Percentiles rank a stretch among this genome's conserved stretches.
Evolutionary conservation across 2,113 vertebrate species (phyloP).

Genomic region (Carassius auratus): DNA sequence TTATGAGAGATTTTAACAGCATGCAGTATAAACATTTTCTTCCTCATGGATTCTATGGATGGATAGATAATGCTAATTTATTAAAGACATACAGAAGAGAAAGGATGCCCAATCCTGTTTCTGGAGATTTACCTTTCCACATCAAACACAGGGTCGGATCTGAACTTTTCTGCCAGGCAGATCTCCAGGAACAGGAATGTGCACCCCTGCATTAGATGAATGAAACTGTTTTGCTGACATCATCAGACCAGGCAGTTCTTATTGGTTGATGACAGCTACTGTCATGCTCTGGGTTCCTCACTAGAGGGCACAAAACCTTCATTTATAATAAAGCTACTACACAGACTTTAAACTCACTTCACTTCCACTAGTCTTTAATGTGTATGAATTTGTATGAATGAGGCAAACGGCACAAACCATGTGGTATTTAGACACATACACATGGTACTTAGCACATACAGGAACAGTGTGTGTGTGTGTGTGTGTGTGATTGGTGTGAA

Average conservation of each 20-base stretch:
- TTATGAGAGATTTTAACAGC: neutral
- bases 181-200: no score
- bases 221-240: neutral
- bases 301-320: slow-evolving; percentile 32
- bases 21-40: neutral
- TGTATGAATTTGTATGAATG: neutral
- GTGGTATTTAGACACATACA: neutral
- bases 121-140: no score
- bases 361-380: neutral
- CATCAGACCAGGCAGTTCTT: neutral
- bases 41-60: neutral
- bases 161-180: no score
- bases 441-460: neutral
- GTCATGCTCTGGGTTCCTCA: slow-evolving; percentile 1
- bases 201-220: neutral
- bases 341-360: neutral
- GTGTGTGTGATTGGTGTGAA: neutral
- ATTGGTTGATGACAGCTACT: neutral
- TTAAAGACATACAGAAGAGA: neutral
- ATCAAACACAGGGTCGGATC: no score
- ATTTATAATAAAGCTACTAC: neutral
- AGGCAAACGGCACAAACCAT: neutral
- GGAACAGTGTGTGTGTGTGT: neutral
- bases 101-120: no score
- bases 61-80: neutral